Evolutionary conservation across 1,140 invertebrate species (phyloP).

Genomic region (Episyrphus balteatus): DNA sequence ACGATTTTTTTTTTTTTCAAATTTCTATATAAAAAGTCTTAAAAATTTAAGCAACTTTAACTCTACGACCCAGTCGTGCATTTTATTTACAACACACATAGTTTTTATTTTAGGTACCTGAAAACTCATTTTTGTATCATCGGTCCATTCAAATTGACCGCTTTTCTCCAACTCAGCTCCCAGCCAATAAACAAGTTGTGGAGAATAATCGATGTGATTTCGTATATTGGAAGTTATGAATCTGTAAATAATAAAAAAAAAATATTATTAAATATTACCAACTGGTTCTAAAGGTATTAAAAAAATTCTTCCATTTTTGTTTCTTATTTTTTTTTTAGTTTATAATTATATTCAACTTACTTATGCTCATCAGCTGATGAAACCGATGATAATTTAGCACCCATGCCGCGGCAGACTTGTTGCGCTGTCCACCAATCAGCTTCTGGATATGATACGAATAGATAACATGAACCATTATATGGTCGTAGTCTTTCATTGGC

Average conservation of each 20-base stretch:
- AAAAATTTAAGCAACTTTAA: no score
- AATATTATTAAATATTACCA: background rate
- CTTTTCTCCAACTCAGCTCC: slow-evolving; percentile 38
- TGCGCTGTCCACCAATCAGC: slow-evolving; percentile 61
- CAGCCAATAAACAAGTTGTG: slow-evolving; percentile 57
- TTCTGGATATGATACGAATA: slow-evolving; percentile 58
- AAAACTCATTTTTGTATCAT: slow-evolving; percentile 45
- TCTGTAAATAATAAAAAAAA: slow-evolving; percentile 12
- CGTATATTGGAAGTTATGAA: slow-evolving; percentile 53
- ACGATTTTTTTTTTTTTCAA: no score
- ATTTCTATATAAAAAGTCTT: no score
- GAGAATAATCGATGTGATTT: slow-evolving; percentile 52
- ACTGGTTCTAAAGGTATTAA: background rate
- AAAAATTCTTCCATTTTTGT: background rate
- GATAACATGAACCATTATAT: slow-evolving; percentile 56
- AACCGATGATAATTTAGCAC: slow-evolving; percentile 47
- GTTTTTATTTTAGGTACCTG: no score
- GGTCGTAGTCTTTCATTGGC: slow-evolving; percentile 50
- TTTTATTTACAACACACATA: no score
- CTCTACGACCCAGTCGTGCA: no score
- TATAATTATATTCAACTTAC: slow-evolving; percentile 3
- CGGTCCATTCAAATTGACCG: slow-evolving; percentile 45
- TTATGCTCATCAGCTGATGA: slow-evolving; percentile 49
- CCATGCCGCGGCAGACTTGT: slow-evolving; percentile 56
- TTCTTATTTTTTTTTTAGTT: background rate